Evolutionary conservation across 2,888 invertebrate species (phyloP), one percentile per base, ranked within the genome.

Genomic region (Geotrupes spiniger): DNA sequence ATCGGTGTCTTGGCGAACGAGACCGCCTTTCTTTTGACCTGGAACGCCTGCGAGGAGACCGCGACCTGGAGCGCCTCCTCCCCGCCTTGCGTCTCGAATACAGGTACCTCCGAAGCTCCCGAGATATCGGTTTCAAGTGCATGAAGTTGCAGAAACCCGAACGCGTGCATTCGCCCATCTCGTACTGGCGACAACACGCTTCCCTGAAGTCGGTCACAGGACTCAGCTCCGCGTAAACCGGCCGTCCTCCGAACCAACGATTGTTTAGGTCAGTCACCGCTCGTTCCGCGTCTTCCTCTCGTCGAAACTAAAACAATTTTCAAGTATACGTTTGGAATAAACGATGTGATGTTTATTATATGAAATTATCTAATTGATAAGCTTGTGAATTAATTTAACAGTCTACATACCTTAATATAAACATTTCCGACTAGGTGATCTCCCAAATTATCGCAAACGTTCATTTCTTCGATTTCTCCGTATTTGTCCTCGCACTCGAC

Each of bases 71-170:
- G 53, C 59, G 51, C 61, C 63, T 66, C 41, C 73, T 68, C 55
- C 77, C 77, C 31, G 77, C 74, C 57, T 83, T 78, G 55, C 87
- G 82, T 9, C 89, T 80, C 38, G 87, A 84, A 74, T 89, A 86
- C 63, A 88, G 69, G 71, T 89, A 83, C 76, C 95, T 84, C 56
- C 96, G 80, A 46, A 98, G 75, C 70, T 97, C 96, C 54, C 96
- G 80, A 0, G 97, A 97, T 63, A 99, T 98, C 8, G 98, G 98
- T 70, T 99, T 99, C 71, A 99, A 79, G 71, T 99, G 99, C 99
- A 99, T 99, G 76, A 99, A 99, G 77, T 99, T 99, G 74, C 99
- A 99, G 76, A 99, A 99, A 27, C 98, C 99, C 63, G 96, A 96
- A 46, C 98, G 83, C 0, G 96, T 97, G 72, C 99, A 99, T 75